Base-by-base conservation (phyloP, 37 sponge, comb jelly and placozoan species). In the Agelas oroides region DNA sequence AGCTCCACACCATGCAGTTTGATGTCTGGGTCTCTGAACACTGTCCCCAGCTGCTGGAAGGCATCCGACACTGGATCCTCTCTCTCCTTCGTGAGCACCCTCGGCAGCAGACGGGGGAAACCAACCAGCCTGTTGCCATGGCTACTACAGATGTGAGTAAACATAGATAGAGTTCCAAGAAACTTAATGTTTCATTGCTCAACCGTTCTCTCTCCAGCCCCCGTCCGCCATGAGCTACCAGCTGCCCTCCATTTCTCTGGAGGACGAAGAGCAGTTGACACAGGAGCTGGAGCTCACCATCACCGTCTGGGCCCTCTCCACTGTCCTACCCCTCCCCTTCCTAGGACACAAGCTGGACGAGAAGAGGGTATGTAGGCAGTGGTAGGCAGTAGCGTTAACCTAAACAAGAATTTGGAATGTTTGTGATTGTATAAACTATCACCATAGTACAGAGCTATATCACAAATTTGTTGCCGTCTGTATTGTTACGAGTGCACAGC, bases 261-360 rank as follows among this genome's bases (percentile, higher is more conserved):
- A 75, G 40, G 76, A 52, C 23, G 76, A 36, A 19, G 40, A 31
- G 38, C 35, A 13, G 59, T 19, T 41, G 73, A 34, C 19, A 31
- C 55, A 28, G 58, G 70, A 67, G 40, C 0, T 41, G 35, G 77
- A 88, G 39, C 30, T 88, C 19, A 1, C 28, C 27, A 25, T 65
- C n/a, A 58, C 83, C 32, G 34, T 92, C 21, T 92, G 92, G 92
- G 74, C 74, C 8, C 72, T 92, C 40, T 87, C 88, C 36, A 77
- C 69, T 32, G 58, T 75, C n/a, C 84, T 92, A 5, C 92, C 92
- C 0, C 27, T 59, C 23, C 21, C 31, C 60, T 87, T 75, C 40
- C 21, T 86, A 33, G 92, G 92, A 37, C 82, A 77, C 37, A 86
- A 28, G 27, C 61, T 21, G 3, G 55, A 79, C 1, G 53, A 23